These are phyloP conservation scores for Macroteleia sp. DNA, from an alignment of 2,888 invertebrate genomes.

Conservation along the genomic window DNA sequence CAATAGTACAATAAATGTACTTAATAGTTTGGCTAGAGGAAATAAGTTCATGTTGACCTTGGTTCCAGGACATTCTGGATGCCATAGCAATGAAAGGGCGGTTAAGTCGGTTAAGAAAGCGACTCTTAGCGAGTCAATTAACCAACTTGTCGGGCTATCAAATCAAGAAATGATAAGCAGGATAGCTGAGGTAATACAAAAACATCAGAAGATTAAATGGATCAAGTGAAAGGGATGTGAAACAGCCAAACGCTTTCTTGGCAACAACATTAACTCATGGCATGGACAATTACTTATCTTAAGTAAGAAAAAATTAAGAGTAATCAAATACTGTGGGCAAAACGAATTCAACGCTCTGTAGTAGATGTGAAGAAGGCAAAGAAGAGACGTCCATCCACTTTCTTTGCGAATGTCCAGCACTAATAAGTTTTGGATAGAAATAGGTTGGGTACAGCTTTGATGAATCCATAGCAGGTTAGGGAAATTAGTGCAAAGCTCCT, in stretches of 20 bases:
- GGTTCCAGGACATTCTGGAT: slow-evolving; percentile 7
- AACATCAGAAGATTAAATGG: neutral
- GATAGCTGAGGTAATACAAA: neutral
- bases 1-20: neutral
- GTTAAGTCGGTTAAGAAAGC: neutral
- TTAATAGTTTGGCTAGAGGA: neutral
- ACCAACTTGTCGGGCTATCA: neutral
- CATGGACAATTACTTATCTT: too few species aligned
- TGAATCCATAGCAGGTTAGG: neutral
- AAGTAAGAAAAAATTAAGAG: neutral
- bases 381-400: slow-evolving; percentile 10
- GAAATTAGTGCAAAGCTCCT: neutral
- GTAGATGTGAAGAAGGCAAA: slow-evolving; percentile 13
- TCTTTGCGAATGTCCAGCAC: slow-evolving; percentile 51
- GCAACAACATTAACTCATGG: neutral
- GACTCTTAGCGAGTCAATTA: neutral
- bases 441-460: neutral
- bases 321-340: neutral
- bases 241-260: neutral
- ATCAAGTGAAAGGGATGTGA: neutral
- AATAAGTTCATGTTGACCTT: slow-evolving; percentile 7
- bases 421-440: neutral
- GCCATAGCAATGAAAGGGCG: slow-evolving; percentile 6
- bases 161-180: neutral
- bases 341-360: neutral